Base-by-base conservation (phyloP, 2,113 vertebrate species). In the Chauna torquata region DNA sequence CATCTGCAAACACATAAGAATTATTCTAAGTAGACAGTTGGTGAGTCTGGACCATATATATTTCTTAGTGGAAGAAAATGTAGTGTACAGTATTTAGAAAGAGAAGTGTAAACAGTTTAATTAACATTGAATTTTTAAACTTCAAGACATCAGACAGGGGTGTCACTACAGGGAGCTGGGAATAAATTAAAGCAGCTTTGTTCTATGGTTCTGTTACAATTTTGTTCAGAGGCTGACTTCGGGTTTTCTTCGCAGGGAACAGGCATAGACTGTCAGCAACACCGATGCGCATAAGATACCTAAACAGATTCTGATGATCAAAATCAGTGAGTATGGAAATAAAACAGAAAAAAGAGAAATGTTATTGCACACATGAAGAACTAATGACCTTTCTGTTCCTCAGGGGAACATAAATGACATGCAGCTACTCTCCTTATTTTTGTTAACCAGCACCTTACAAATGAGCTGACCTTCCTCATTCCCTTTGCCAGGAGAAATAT, bases 81-180 rank as follows among this genome's bases (percentile, higher is more conserved):
- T 44, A 36, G 38, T 50, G 44, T 50, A 77, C 66, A 38, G 22
- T 40, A 87, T 55, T 78, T 87, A 94, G 49, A 93, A 90, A 75
- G 44, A 42, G 45, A 96, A 96, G 97, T 77, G 58, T 86, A 96
- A 96, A 95, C 59, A 84, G 85, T 93, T 81, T 95, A 95, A 97
- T 88, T 96, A 82, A 95, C 91, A 93, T 2, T 61, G 86, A 96
- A 95, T 96, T 92, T 82, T 92, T 86, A 93, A 94, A 92, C 71
- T 88, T 88, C 68, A 77, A 85, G 91, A 93, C 49, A 84, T 25
- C n/a, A 82, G 68, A 30, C 45, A 96, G 79, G 27, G 58, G 61
- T 93, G 85, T 97, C 84, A 80, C 70, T 55, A 50, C 28, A 71
- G 74, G 8, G 23, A 84, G 54, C 49, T 70, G 28, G 18, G 55